Evolutionary conservation across 2,113 vertebrate genomes (phyloP).

Genomic region (Podarcis cretensis): DNA sequence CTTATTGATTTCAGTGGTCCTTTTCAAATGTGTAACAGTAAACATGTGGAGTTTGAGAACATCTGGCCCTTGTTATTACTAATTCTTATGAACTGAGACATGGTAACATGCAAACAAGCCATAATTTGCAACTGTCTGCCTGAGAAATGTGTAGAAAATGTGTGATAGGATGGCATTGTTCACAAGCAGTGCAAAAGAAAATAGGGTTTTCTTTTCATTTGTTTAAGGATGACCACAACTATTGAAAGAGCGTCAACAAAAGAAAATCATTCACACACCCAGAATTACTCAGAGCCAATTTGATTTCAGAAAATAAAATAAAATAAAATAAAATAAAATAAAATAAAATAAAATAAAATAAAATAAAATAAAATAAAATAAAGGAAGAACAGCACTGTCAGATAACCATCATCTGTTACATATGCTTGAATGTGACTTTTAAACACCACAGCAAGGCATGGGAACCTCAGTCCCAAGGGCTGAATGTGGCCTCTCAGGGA

Average conservation of each 20-base stretch:
- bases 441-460: background rate
- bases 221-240: background rate
- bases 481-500: too few relatives aligned
- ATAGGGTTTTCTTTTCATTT: background rate
- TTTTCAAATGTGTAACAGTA: conserved; percentile 50
- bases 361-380: too few relatives aligned
- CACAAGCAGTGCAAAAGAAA: conserved; percentile 2
- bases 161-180: conserved; percentile 19
- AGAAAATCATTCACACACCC: background rate
- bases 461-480: too few relatives aligned
- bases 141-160: conserved; percentile 46
- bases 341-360: too few relatives aligned
- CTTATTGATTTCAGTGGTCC: conserved; percentile 55
- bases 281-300: background rate
- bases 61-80: conserved; percentile 65
- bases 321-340: too few relatives aligned
- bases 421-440: background rate
- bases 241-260: background rate
- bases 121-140: conserved; percentile 18
- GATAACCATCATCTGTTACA: background rate
- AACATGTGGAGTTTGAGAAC: conserved; percentile 47
- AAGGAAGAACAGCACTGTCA: too few relatives aligned
- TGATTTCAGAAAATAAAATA: too few relatives aligned
- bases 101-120: conserved; percentile 31
- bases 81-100: conserved; percentile 53